Conservation (phyloP, 2,113 vertebrate genomes). For the Motacilla tschutschensis region DNA sequence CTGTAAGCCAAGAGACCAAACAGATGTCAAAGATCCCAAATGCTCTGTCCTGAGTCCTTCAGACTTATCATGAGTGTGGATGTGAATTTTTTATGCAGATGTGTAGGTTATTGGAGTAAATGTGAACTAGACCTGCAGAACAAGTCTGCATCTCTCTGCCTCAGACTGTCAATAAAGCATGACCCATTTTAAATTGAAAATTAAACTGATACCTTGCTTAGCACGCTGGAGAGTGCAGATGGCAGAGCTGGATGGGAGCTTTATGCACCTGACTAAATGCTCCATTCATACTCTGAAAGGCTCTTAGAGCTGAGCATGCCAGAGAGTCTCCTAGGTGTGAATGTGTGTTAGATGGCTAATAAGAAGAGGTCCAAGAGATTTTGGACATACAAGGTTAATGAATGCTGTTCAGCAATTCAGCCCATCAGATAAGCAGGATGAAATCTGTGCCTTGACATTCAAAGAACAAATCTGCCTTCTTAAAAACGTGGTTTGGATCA, state of each 20-base stretch:
- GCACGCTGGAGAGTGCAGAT: not conserved
- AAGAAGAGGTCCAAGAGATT: not conserved
- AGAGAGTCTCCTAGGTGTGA: not conserved
- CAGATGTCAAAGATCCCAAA: not conserved
- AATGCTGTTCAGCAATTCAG: not conserved
- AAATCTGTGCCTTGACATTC: not conserved
- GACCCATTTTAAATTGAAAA: not conserved
- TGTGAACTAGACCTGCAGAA: not conserved
- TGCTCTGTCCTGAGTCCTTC: not conserved
- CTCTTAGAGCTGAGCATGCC: not conserved
- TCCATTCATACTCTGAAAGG: conserved; percentile 19
- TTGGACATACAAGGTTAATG: conserved; percentile 9
- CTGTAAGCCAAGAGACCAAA: not conserved
- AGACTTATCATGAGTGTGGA: not conserved
- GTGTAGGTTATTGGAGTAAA: not conserved
- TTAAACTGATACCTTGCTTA: not conserved
- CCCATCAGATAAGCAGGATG: conserved; percentile 35
- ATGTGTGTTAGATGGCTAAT: not conserved
- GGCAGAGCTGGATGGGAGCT: not conserved
- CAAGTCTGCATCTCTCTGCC: not conserved
- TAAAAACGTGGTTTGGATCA: not conserved
- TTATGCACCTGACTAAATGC: conserved; percentile 37
- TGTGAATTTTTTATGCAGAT: not conserved
- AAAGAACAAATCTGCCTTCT: conserved; percentile 19
- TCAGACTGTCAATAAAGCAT: not conserved